These are phyloP conservation scores for Phylloscopus whistleri DNA, from an alignment of 2,113 vertebrate species.

Conservation along the genomic window DNA sequence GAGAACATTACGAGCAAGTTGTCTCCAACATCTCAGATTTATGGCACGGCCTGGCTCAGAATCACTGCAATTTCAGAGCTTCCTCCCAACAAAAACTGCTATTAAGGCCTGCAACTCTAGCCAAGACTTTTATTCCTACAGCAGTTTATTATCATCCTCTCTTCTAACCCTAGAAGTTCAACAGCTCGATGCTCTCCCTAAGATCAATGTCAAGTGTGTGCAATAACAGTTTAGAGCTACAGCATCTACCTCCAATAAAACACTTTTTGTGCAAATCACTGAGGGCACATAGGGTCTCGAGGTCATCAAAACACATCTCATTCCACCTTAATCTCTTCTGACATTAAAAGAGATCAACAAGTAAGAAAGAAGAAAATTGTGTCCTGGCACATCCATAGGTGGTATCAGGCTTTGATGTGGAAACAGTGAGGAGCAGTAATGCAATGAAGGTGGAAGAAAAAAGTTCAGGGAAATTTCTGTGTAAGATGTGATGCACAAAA, in stretches of 20 bases:
- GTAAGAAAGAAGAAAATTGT: neutral
- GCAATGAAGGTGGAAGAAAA: neutral
- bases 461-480: neutral
- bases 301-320: neutral
- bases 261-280: neutral
- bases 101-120: neutral
- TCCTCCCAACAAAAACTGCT: neutral
- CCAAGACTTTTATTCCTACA: neutral
- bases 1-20: constrained; percentile 4
- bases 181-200: neutral
- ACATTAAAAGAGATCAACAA: neutral
- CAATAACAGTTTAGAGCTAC: neutral
- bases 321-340: neutral
- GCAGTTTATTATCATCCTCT: neutral
- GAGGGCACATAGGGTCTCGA: neutral
- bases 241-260: neutral
- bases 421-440: neutral
- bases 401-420: neutral
- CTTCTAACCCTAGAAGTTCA: neutral
- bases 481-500: neutral
- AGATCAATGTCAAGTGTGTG: neutral
- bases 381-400: neutral
- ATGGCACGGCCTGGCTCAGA: constrained; percentile 17
- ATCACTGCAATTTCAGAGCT: constrained; percentile 16
- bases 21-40: neutral